Base-by-base conservation (phyloP, 2,797 vertebrate genomes). In the Limosa lapponica region DNA sequence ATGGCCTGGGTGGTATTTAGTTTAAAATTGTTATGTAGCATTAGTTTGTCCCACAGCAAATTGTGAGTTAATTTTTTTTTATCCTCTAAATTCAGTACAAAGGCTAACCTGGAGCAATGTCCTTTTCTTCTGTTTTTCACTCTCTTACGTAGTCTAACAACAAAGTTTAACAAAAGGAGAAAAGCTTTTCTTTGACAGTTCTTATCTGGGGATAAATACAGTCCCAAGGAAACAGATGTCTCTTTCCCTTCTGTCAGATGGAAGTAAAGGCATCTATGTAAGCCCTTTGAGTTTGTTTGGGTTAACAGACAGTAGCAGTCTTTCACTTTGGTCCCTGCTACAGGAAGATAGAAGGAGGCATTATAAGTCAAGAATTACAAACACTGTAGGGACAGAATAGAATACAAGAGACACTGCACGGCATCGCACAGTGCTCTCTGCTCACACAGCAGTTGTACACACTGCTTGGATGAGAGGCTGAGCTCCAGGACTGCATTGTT, bases 151-250 rank as follows among this genome's bases (percentile, higher is more conserved):
- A 54, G 49, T 44, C 52, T 74, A 58, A 58, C 39, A 74, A 43
- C 16, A 78, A 49, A 41, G 18, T 16, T 7, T 34, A 44, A 49
- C 25, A 72, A 30, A 25, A 25, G 22, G 22, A 23, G 23, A 67
- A 13, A 3, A 10, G 4, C 3, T 32, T 73, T 69, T 51, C 20
- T 62, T 67, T 72, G 58, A 48, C n/a, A 67, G 6, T 39, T 67
- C 70, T 79, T 34, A 32, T 80, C 59, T 80, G 16, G 7, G 9
- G 13, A 55, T 54, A 49, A 87, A 43, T 54, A 14, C 27, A 54
- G 10, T 69, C 24, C 54, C n/a, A 51, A 80, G 64, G 62, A 91
- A 91, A 77, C 32, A 81, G 41, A 70, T 79, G 37, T 65, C 19
- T 87, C 30, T 90, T 55, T 64, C 18, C 18, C 30, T 89, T 72